Conservation (phyloP, 2,888 invertebrate genomes). For the Candidula unifasciata region DNA sequence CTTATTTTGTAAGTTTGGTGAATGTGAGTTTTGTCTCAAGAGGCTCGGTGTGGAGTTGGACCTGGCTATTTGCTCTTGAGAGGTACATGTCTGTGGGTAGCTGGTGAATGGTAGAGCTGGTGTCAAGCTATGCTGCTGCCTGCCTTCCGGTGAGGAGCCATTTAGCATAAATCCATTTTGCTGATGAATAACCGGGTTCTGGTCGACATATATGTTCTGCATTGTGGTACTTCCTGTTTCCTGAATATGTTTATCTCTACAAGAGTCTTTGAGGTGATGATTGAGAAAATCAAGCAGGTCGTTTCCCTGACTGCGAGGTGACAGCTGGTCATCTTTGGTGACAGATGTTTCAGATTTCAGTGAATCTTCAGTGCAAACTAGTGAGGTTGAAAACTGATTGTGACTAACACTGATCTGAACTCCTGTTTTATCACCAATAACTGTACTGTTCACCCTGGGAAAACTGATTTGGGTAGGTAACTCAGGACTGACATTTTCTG, state of each 20-base stretch:
- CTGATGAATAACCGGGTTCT: slow-evolving; percentile 27
- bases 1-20: slow-evolving; percentile 15
- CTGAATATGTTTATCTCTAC: background rate
- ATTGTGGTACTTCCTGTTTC: background rate
- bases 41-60: slow-evolving; percentile 34
- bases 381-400: background rate
- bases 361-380: background rate
- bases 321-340: slow-evolving; percentile 36
- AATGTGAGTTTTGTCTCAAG: slow-evolving; percentile 26
- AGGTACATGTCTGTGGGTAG: background rate
- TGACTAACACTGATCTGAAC: background rate
- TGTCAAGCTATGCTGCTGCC: background rate
- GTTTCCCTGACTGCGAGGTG: slow-evolving; percentile 38
- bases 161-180: slow-evolving; percentile 1
- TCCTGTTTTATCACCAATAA: background rate
- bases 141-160: background rate
- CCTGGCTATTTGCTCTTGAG: slow-evolving; percentile 27
- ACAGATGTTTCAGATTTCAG: background rate
- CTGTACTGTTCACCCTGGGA: background rate
- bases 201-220: background rate
- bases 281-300: slow-evolving; percentile 45
- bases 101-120: slow-evolving; percentile 24
- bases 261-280: slow-evolving; percentile 42
- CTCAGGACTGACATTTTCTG: slow-evolving; percentile 4
- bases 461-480: background rate